A percentile compares a stretch with the other conserved stretches of the same genome.
Evolutionary conservation across 2,888 invertebrate genomes (phyloP).

Genomic region (Mesorhabditis sp.): DNA sequence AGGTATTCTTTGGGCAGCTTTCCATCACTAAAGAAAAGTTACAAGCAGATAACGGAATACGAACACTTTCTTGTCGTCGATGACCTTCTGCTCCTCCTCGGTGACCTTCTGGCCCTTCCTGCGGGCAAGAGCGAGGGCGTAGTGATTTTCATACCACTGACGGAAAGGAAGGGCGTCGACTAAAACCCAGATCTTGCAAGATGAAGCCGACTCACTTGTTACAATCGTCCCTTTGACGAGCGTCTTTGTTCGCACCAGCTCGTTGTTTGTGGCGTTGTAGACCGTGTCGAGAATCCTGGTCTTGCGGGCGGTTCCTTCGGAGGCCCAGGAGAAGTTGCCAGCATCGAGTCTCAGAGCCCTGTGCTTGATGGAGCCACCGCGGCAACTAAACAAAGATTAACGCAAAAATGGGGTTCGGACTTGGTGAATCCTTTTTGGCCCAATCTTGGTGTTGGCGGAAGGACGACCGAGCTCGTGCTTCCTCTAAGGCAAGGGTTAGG

Average conservation of each 20-base stretch:
- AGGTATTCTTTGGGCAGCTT: too few relatives aligned
- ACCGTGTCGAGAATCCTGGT: constrained; percentile 99
- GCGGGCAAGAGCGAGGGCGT: constrained; percentile 86
- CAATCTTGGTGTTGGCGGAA: constrained; percentile 97
- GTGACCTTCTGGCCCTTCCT: constrained; percentile 76
- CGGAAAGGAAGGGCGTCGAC: constrained; percentile 97
- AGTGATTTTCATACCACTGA: constrained; percentile 98
- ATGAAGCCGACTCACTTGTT: constrained; percentile 59
- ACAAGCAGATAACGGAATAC: too few relatives aligned
- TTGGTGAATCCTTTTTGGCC: constrained; percentile 83
- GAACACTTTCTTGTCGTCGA: constrained; percentile 77
- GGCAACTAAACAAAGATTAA: constrained; percentile 63
- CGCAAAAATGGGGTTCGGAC: constrained; percentile 67
- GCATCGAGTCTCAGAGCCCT: constrained; percentile 88
- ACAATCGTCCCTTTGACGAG: constrained; percentile 76
- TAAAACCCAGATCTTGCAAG: constrained; percentile 64
- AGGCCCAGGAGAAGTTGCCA: constrained; percentile 98
- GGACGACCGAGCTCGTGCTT: constrained; percentile 99
- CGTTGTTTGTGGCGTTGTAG: constrained; percentile 99
- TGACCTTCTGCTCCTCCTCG: constrained; percentile 86
- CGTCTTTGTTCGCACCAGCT: constrained; percentile 98
- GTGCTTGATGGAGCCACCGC: constrained; percentile 93
- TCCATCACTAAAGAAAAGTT: too few relatives aligned
- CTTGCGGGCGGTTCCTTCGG: constrained; percentile 83
- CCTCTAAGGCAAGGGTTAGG: constrained; percentile 66